These are phyloP conservation scores for Calliphora vicina DNA, from an alignment of 1,140 invertebrate species.

Conservation along the genomic window DNA sequence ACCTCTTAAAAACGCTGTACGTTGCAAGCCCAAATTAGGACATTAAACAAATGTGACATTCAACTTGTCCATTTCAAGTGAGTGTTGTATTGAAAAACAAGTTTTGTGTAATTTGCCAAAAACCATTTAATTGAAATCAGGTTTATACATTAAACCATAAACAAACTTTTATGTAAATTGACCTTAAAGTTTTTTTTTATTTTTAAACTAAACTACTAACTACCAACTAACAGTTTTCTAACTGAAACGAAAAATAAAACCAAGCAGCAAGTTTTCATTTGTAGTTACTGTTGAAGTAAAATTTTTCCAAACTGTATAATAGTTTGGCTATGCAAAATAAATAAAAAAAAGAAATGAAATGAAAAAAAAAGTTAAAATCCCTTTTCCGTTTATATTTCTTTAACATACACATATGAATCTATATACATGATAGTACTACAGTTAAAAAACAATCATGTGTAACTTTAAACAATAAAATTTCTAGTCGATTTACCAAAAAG, in stretches of 20 bases:
- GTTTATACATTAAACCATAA: background rate
- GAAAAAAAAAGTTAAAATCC: background rate
- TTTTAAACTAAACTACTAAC: background rate
- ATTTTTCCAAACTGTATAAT: background rate
- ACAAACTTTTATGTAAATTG: background rate
- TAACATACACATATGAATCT: background rate
- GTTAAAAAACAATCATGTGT: slow-evolving; percentile 9
- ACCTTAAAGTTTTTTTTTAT: background rate
- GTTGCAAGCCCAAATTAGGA: too few species aligned
- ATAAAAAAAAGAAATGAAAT: background rate
- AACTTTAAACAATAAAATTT: slow-evolving; percentile 14
- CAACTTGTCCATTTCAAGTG: background rate
- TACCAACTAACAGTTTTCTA: too few species aligned
- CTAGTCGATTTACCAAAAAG: slow-evolving; percentile 2
- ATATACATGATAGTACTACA: background rate
- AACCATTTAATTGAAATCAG: background rate
- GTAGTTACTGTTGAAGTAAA: background rate
- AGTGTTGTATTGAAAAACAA: background rate
- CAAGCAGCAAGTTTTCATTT: background rate
- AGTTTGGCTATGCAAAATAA: background rate
- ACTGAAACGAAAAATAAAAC: background rate
- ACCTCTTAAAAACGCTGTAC: too few species aligned
- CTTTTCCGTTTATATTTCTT: background rate
- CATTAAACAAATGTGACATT: background rate
- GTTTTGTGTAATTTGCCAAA: background rate